phyloP scores from a whole-genome alignment of 2,113 vertebrate species.

The Calidris pugnax region DNA sequence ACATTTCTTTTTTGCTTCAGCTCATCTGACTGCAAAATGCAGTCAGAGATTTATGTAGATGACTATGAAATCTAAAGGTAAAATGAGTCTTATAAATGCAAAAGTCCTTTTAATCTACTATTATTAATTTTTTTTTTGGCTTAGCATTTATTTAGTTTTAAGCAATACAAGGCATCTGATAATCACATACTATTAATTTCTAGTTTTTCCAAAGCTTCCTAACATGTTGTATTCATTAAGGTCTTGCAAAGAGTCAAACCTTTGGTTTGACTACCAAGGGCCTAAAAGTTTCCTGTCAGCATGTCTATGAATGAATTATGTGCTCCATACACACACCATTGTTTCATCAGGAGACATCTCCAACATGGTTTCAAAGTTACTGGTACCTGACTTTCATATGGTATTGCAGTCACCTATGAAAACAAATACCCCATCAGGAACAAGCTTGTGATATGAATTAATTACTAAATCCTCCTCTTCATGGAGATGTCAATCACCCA shows the following conservation, averaged over 20 bases:
- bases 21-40: background rate
- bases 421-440: background rate
- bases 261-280: background rate
- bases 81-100: background rate
- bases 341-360: background rate
- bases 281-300: background rate
- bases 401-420: background rate
- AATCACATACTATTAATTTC: background rate
- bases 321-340: rapidly evolving
- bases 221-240: background rate
- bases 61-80: background rate
- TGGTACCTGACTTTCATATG: background rate
- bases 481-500: background rate
- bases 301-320: background rate
- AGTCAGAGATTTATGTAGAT: background rate
- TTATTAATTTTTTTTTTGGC: background rate
- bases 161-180: background rate
- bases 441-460: background rate
- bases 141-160: background rate
- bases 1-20: background rate
- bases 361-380: background rate
- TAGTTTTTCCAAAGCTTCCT: background rate
- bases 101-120: background rate
- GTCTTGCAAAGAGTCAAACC: background rate
- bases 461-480: background rate